These are phyloP conservation scores for Palythoa heliodiscus DNA, from an alignment of 92 coral and sea anemone genomes.

Conservation along the genomic window DNA sequence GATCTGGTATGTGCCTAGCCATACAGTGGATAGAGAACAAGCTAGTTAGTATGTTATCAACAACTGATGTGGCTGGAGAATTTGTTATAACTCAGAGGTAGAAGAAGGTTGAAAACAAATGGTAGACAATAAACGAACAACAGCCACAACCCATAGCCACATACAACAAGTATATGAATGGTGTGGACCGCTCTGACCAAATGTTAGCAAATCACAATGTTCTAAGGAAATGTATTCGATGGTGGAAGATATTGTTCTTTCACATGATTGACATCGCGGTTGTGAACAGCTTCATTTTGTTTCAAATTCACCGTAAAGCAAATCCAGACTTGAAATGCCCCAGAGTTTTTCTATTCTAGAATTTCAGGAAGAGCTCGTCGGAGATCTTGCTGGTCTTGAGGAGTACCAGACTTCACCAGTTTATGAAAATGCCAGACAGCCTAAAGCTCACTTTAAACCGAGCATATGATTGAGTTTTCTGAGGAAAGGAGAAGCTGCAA, in stretches of 20 bases:
- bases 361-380: constrained; percentile 30
- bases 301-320: constrained; percentile 30
- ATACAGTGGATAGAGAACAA: constrained; percentile 68
- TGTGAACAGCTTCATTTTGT: constrained; percentile 27
- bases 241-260: constrained; percentile 51
- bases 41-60: constrained; percentile 58
- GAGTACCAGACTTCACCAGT: constrained; percentile 29
- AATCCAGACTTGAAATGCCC: constrained; percentile 32
- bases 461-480: constrained; percentile 35
- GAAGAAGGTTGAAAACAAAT: constrained; percentile 44
- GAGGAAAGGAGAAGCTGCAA: constrained; percentile 34
- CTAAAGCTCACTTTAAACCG: constrained; percentile 22
- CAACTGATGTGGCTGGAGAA: constrained; percentile 65
- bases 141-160: constrained; percentile 57
- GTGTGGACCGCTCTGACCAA: constrained; percentile 34
- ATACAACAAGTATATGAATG: constrained; percentile 66
- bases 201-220: constrained; percentile 28
- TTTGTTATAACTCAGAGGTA: constrained; percentile 40
- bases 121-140: constrained; percentile 51
- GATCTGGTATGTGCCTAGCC: constrained; percentile 51
- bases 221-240: constrained; percentile 36
- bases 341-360: constrained; percentile 29
- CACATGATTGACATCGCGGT: constrained; percentile 33
- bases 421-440: constrained; percentile 25
- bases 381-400: constrained; percentile 41